Conservation (phyloP, 2,113 vertebrate genomes). For the Anseranas semipalmata region DNA sequence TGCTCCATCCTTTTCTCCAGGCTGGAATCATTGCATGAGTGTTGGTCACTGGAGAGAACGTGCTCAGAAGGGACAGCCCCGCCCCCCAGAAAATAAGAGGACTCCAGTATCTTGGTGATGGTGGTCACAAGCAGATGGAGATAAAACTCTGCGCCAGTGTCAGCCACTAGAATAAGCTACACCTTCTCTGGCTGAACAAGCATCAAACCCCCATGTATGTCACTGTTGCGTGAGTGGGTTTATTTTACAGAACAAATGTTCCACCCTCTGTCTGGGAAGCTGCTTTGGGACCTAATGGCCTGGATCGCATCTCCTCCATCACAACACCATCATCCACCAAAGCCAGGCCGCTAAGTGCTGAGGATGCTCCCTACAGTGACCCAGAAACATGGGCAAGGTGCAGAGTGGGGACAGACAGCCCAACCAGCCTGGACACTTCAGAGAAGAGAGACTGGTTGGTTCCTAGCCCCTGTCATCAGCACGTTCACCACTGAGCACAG, state of each 20-base stretch:
- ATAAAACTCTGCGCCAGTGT: background rate
- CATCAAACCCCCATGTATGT: background rate
- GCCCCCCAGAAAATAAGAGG: background rate
- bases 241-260: background rate
- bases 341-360: background rate
- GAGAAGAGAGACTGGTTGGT: background rate
- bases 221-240: accelerated
- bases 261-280: background rate
- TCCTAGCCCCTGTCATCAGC: background rate
- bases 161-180: background rate
- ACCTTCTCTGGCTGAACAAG: background rate
- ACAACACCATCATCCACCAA: background rate
- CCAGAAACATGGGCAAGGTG: background rate
- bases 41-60: background rate
- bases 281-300: background rate
- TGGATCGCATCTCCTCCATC: background rate
- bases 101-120: background rate
- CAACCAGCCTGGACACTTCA: background rate
- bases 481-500: background rate
- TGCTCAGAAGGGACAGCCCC: background rate
- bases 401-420: background rate
- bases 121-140: background rate
- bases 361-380: background rate
- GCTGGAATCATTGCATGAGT: background rate
- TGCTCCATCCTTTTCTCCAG: background rate